A percentile compares a stretch with the other conserved stretches of the same genome.
These are phyloP conservation scores for Marronus borbonicus DNA, from an alignment of 2,888 invertebrate genomes.

Conservation along the genomic window DNA sequence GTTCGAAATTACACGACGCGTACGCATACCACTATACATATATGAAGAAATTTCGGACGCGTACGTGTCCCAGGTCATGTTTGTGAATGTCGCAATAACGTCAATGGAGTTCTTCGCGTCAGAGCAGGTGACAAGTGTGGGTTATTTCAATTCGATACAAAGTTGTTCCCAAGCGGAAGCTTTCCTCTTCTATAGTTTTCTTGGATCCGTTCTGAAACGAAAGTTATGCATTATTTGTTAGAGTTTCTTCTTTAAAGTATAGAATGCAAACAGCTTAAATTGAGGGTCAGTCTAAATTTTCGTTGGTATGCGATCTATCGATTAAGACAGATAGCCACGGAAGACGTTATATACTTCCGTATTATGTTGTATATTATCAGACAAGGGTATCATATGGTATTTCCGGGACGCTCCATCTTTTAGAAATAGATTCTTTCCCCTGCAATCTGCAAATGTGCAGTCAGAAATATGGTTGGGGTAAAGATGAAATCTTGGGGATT, in stretches of 20 bases:
- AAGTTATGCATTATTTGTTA: constrained; percentile 27
- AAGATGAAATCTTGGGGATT: too few species aligned
- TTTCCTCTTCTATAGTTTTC: not conserved
- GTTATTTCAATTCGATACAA: constrained; percentile 30
- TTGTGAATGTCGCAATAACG: constrained; percentile 46
- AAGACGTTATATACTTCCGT: too few species aligned
- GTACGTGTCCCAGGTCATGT: constrained; percentile 50
- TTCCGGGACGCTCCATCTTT: too few species aligned
- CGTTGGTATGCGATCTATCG: too few species aligned
- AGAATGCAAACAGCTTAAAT: too few species aligned
- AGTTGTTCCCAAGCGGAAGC: constrained; percentile 12
- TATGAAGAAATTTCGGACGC: constrained; percentile 29
- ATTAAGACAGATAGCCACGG: too few species aligned
- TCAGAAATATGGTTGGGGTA: too few species aligned
- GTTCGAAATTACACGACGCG: not conserved
- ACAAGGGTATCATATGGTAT: too few species aligned
- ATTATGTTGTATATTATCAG: too few species aligned
- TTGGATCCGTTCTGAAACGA: constrained; percentile 29
- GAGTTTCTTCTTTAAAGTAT: not conserved
- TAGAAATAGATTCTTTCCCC: too few species aligned
- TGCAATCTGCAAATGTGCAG: too few species aligned
- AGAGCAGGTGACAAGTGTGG: constrained; percentile 11
- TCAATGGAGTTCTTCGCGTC: constrained; percentile 6
- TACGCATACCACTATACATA: not conserved
- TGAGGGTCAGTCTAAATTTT: too few species aligned